Base-by-base conservation (phyloP, 2,888 invertebrate species). In the Erebia aethiops region DNA sequence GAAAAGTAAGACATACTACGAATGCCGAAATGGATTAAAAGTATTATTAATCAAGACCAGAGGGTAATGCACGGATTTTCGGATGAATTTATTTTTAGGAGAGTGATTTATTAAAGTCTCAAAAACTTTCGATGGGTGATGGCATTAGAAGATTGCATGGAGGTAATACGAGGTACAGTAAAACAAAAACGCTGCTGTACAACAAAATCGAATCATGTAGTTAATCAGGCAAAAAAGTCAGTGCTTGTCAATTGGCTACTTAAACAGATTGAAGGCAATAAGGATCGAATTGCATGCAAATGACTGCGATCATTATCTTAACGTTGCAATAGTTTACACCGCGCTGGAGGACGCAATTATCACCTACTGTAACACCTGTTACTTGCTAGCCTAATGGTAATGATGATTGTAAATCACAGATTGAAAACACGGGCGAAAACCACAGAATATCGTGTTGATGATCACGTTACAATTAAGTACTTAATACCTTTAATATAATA, bases 281-380 rank as follows among this genome's bases (percentile, higher is more conserved):
- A 67, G 80, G 76, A 79, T 80, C 77, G 77, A 75, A 77, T 75
- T 78, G 80, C 79, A 79, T 81, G 83, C 82, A 84, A 85, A 85
- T 82, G 82, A 80, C 79, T 75, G 75, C 77, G 84, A 84, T 87
- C 80, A 80, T 87, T 87, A 89, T 88, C 89, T 88, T 80, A 85
- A 85, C 80, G 81, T 82, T 81, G 79, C 81, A 80, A 85, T 85
- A 81, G 86, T 80, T 84, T 83, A 80, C 82, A 78, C 79, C 77
- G 76, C 76, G 80, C 79, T 81, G 78, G 81, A 84, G 81, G 83
- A 83, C 81, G 82, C 84, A 84, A 86, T 88, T 87, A 87, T 84
- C 86, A 84, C 85, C 80, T 80, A 71, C 70, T 67, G 76, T 78
- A 84, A 49, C 62, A 62, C 46, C 62, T 62, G 21, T 62, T 88